Evolutionary conservation across 1,140 invertebrate genomes (phyloP), one percentile per base, ranked within the genome.

Genomic region (Diorhabda sublineata): DNA sequence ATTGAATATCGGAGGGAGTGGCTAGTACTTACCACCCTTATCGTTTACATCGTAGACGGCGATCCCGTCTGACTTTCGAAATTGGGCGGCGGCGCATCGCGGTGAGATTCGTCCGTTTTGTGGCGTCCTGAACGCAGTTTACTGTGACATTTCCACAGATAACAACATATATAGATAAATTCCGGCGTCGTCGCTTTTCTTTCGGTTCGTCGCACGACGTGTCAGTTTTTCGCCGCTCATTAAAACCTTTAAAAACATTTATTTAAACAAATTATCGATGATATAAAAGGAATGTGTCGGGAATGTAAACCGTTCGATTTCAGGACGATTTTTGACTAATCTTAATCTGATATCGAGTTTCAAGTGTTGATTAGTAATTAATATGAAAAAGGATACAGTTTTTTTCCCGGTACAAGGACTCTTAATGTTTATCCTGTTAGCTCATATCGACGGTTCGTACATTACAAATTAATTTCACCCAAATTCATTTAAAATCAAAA

Each of bases 251-350:
- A 52, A 52, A 6, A 9, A 52, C 47, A 52, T 52, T 52, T 3
- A 8, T 6, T 52, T 52, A n/a, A 52, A 8, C n/a, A 52, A 8
- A 26, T 26, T 26, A 26, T 26, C 26, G 26, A 52, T n/a, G 3
- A 52, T n/a, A 52, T n/a, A 52, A n/a, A 52, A 52, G 47, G n/a
- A 52, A 52, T 52, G 47, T 52, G 47, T n/a, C n/a, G 47, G 47
- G 47, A 52, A 6, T 52, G 47, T 52, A 52, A 52, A 52, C 47
- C 6, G 4, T 52, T 52, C n/a, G 47, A 52, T n/a, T 6, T n/a
- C 47, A 52, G 47, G 47, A 52, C 6, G n/a, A 52, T 52, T 52
- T 6, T 52, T 52, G 47, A n/a, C 47, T 52, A 52, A 52, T 52
- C n/a, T 52, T 2, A 0, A 26, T 26, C 26, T 26, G 26, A 26